Conservation (phyloP, 2,797 vertebrate genomes). For the Typhlichthys eigenmanni region DNA sequence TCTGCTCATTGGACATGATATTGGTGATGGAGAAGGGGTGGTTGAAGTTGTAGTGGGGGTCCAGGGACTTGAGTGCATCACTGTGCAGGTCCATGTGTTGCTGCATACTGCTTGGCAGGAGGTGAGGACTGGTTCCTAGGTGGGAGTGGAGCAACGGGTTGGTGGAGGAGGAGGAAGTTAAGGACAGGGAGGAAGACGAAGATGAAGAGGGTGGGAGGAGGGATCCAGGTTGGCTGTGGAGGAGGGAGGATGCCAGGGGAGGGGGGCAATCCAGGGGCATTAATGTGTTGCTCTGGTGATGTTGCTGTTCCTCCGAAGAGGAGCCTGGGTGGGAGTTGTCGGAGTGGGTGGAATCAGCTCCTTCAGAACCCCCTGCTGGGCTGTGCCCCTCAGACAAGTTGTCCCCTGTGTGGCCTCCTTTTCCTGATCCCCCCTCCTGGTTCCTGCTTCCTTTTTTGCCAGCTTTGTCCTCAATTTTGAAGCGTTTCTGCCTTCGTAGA, state of each 20-base stretch:
- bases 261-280: conserved; percentile 74
- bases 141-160: conserved; percentile 75
- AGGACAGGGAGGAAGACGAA: conserved; percentile 57
- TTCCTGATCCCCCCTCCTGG: conserved; percentile 66
- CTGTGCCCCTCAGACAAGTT: conserved; percentile 72
- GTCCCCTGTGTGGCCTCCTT: conserved; percentile 65
- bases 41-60: conserved; percentile 91
- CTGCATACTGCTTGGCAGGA: conserved; percentile 78
- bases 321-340: conserved; percentile 79
- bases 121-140: conserved; percentile 67
- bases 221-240: conserved; percentile 67
- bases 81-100: conserved; percentile 86
- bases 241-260: conserved; percentile 64
- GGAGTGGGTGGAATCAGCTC: conserved; percentile 79
- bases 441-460: conserved; percentile 74
- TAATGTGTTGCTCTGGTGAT: conserved; percentile 59
- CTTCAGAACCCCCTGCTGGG: conserved; percentile 76
- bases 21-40: conserved; percentile 94
- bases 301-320: conserved; percentile 76
- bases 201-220: conserved; percentile 61
- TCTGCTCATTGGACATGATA: conserved; percentile 90
- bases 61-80: conserved; percentile 85
- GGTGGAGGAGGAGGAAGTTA: conserved; percentile 50
- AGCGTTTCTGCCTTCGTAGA: conserved; percentile 89
- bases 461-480: conserved; percentile 87